Base-by-base conservation (phyloP, 1,140 invertebrate genomes). In the Philotrypesis tridentata region DNA sequence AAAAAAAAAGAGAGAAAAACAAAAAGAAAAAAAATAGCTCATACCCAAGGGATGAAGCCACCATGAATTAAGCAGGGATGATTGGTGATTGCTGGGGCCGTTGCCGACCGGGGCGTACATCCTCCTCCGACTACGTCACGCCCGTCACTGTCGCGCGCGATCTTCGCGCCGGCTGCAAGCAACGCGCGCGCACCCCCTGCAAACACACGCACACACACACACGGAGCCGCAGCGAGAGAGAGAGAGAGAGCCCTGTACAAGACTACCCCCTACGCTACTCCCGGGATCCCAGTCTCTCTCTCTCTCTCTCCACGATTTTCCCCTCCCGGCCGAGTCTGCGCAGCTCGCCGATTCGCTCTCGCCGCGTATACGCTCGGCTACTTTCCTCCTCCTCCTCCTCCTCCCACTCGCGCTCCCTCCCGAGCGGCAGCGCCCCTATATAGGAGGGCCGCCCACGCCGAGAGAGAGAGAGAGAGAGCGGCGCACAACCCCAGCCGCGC, bases 91-190 rank as follows among this genome's bases (percentile, higher is more conserved):
- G 86, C 87, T 90, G 87, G 88, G 87, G 87, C 85, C 89, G 86
- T 88, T 90, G 87, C 89, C 89, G 84, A 89, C 88, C 90, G 89
- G 88, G 89, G 91, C 89, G 86, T 92, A 91, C 91, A 91, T 91
- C 90, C 89, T 91, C 89, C 90, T 89, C 87, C 86, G 87, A 87
- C 89, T 89, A 91, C 89, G 89, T 90, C 90, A 91, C 91, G 89
- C 90, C 90, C 90, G 90, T 90, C 88, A 91, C 90, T 91, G 88
- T 83, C 85, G 86, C 88, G 86, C 84, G 87, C 87, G 48, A 55
- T 55, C 14, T 29, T n/a, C 67, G 67, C 25, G 67, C 67, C 48
- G 33, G 60, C 73, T 80, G 79, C 70, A 80, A 72, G 72, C 7
- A 17, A 29, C 31, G 40, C 27, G 17, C 63, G 17, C 60, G 37